Conservation (phyloP, 2,888 invertebrate species). For the Scaptomyza reducta region DNA sequence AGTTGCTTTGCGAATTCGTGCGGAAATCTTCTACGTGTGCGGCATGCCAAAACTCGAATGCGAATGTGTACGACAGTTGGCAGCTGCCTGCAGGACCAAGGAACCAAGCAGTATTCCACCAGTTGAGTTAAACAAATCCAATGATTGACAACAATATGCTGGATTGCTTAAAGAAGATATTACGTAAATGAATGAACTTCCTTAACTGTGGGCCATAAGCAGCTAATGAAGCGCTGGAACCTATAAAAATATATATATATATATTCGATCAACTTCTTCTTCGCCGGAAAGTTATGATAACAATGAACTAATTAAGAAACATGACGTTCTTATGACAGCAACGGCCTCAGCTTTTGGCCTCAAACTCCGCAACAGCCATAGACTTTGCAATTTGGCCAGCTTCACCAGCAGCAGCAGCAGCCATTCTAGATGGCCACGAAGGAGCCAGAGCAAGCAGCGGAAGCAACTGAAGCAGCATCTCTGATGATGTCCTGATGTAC, state of each 20-base stretch:
- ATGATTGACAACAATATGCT: conserved; percentile 10
- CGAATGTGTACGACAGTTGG: conserved; percentile 5
- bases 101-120: conserved; percentile 25
- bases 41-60: conserved; percentile 61
- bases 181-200: conserved; percentile 35
- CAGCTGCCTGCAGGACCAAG: conserved; percentile 4
- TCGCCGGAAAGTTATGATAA: conserved; percentile 69
- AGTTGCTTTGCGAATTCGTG: conserved; percentile 80
- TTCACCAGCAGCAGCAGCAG: neutral
- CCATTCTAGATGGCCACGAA: conserved; percentile 5
- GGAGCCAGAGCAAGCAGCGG: conserved; percentile 6
- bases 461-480: conserved; percentile 32
- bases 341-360: neutral
- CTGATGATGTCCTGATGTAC: conserved; percentile 79
- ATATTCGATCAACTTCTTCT: conserved; percentile 2
- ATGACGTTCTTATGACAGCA: conserved; percentile 75
- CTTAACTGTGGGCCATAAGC: conserved; percentile 5
- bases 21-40: conserved; percentile 80
- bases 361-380: neutral
- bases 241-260: neutral
- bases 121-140: conserved; percentile 44
- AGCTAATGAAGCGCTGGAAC: conserved; percentile 59
- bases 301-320: conserved; percentile 80
- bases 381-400: too few relatives aligned
- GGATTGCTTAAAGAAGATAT: conserved; percentile 8